Percentiles rank a stretch among this genome's conserved stretches.
Evolutionary conservation across 2,888 invertebrate genomes (phyloP).

Genomic region (Agrochola lota): DNA sequence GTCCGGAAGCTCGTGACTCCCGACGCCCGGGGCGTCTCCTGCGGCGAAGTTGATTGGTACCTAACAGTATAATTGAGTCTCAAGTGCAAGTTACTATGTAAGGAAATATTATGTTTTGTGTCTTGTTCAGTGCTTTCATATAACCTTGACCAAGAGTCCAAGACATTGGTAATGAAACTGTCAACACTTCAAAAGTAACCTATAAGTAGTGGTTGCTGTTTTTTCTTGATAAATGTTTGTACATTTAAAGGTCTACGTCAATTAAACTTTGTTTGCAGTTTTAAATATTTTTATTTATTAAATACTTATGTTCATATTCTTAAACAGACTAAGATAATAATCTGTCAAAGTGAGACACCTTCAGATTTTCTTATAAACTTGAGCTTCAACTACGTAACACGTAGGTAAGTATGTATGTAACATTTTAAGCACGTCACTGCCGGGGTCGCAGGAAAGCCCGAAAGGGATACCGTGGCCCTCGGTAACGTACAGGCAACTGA

Average conservation of each 20-base stretch:
- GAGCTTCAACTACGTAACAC: not conserved
- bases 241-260: constrained; percentile 11
- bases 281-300: not conserved
- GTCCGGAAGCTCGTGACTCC: too few relatives aligned
- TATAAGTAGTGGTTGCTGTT: not conserved
- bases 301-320: not conserved
- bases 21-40: too few relatives aligned
- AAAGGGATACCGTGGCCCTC: too few relatives aligned
- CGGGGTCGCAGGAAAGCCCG: too few relatives aligned
- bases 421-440: not conserved
- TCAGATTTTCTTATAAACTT: not conserved
- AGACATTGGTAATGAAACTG: constrained; percentile 30
- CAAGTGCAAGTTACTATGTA: not conserved
- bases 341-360: not conserved
- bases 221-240: not conserved
- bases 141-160: constrained; percentile 30
- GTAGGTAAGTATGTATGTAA: not conserved
- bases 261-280: constrained; percentile 3
- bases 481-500: too few relatives aligned
- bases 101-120: not conserved
- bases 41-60: not conserved
- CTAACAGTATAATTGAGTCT: not conserved
- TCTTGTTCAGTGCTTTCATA: constrained; percentile 16
- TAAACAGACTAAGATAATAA: not conserved
- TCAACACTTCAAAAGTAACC: constrained; percentile 29